Percentiles rank a stretch among this genome's conserved stretches.
Evolutionary conservation across 2,113 vertebrate species (phyloP).

Genomic region (Rhinolophus sinicus): DNA sequence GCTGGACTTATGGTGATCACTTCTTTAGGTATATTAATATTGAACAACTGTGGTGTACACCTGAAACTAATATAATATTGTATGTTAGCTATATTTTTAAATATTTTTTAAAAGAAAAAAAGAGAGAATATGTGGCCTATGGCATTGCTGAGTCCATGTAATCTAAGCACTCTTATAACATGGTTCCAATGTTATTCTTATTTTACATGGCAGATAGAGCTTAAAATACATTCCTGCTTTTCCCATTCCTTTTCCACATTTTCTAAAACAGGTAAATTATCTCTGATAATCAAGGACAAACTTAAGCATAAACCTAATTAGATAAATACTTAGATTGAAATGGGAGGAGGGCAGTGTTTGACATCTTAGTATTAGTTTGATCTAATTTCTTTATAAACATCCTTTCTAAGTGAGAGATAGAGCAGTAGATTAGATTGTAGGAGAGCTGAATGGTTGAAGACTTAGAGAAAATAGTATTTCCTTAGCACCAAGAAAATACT

Average conservation of each 20-base stretch:
- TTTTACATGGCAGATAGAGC: not conserved
- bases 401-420: not conserved
- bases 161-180: not conserved
- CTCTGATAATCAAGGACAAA: not conserved
- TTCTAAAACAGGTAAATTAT: not conserved
- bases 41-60: too few species aligned
- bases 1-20: too few species aligned
- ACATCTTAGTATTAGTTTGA: not conserved
- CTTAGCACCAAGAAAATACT: not conserved
- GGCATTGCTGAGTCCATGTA: not conserved
- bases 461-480: not conserved
- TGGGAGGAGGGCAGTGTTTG: not conserved
- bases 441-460: not conserved
- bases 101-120: not conserved
- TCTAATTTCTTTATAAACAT: not conserved
- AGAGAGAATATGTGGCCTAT: not conserved
- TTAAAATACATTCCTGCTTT: not conserved
- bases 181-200: not conserved
- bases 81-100: too few species aligned
- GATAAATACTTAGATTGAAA: not conserved
- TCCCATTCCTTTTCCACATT: not conserved
- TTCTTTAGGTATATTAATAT: too few species aligned
- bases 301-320: slow-evolving; percentile 1
- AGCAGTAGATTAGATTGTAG: not conserved
- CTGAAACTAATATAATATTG: too few species aligned